A percentile compares a stretch with the other conserved stretches of the same genome.
These are phyloP conservation scores for Montipora capricornis DNA, from an alignment of 64 coral and sea anemone genomes.

Conservation along the genomic window DNA sequence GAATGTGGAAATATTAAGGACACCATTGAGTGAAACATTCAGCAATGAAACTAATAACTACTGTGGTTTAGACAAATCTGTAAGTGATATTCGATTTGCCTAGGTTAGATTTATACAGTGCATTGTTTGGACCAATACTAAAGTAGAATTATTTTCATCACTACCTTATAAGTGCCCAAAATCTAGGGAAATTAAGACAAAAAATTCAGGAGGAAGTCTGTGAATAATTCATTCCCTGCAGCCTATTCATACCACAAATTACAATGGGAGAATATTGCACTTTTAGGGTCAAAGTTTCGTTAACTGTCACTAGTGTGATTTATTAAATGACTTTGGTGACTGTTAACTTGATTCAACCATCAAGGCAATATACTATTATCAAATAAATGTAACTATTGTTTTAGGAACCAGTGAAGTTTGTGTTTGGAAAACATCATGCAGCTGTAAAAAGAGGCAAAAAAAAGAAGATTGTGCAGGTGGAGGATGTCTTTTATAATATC, in stretches of 20 bases:
- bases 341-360: neutral
- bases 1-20: neutral
- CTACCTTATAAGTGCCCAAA: neutral
- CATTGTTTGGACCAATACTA: neutral
- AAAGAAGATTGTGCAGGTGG: constrained; percentile 34
- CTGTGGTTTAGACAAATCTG: neutral
- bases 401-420: neutral
- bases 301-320: neutral
- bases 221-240: too few relatives aligned
- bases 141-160: neutral
- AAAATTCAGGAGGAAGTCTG: too few relatives aligned
- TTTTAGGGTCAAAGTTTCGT: neutral
- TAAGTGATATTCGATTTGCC: neutral
- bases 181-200: too few relatives aligned
- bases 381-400: neutral
- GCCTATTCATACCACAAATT: too few relatives aligned
- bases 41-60: neutral
- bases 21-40: constrained; percentile 3
- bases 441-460: constrained; percentile 5
- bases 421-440: neutral
- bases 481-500: constrained; percentile 55
- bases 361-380: neutral
- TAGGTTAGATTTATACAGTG: neutral
- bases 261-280: too few relatives aligned
- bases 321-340: neutral